Base-by-base conservation (phyloP, 2,113 vertebrate genomes). In the Microcebus tavaratra region DNA sequence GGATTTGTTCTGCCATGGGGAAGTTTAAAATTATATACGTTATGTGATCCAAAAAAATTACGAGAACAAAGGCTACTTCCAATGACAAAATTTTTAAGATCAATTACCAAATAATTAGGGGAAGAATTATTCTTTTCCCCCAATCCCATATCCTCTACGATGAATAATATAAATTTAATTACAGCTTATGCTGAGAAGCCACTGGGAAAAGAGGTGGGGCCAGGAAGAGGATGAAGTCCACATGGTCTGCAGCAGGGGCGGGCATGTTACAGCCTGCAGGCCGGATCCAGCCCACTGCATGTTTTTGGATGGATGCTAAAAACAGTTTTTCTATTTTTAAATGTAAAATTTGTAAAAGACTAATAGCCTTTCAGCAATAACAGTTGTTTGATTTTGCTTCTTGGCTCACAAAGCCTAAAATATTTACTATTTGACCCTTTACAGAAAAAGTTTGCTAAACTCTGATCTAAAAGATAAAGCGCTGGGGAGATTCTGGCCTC, bases 361-460 rank as follows among this genome's bases (percentile, higher is more conserved):
- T 48, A 59, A 23, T 50, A 42, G 10, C 31, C 65, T 94, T 79
- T 72, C 18, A 91, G 42, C 34, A 79, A 67, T 36, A 85, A 93
- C 20, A 88, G 31, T 45, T 80, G 42, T 73, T 92, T 31, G 6
- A 0, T 84, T 90, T 92, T 86, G 21, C 61, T 61, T 93, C 55
- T 81, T 83, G 91, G 67, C 53, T n/a, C 72, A 94, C 25, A 90
- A 50, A 88, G 8, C n/a, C 75, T 87, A 79, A 93, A 96, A 70
- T 91, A 93, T 91, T 90, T 92, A 65, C 31, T 83, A 34, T 67
- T 29, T 68, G 34, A 82, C 68, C 31, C 57, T 85, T 50, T 82
- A 48, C 39, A 68, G 67, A 78, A 90, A 81, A 76, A 88, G 36
- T 85, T 84, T 92, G 45, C 73, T 59, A 1, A 79, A 53, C n/a